phyloP scores from a whole-genome alignment of 2,113 vertebrate species.

The Piprites chloris region DNA sequence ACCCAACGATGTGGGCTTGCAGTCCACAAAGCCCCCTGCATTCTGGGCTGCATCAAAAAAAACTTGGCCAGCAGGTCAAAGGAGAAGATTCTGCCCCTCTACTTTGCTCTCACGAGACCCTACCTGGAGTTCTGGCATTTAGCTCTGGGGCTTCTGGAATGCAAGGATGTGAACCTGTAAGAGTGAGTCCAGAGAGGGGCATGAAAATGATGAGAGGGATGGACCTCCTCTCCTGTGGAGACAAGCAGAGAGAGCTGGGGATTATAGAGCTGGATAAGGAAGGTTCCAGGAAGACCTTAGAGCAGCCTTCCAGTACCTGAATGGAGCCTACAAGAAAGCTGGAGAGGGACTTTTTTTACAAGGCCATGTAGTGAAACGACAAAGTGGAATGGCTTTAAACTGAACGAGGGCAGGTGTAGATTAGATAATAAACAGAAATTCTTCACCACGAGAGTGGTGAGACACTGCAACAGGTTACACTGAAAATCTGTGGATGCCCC shows the following conservation, averaged over 20 bases:
- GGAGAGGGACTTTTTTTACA: not conserved
- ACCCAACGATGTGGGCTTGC: too few relatives aligned
- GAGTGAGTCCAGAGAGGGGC: not conserved
- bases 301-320: not conserved
- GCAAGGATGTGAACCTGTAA: not conserved
- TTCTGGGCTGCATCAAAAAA: not conserved
- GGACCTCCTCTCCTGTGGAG: not conserved
- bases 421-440: not conserved
- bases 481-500: not conserved
- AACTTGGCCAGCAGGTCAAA: fast-evolving
- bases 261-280: not conserved
- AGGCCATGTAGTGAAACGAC: not conserved
- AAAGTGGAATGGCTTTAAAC: not conserved
- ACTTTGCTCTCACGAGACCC: not conserved
- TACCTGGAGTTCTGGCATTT: not conserved
- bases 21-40: not conserved
- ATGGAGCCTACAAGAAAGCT: not conserved
- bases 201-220: not conserved
- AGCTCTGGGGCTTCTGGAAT: not conserved
- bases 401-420: not conserved
- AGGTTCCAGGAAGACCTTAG: not conserved
- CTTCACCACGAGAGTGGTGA: not conserved
- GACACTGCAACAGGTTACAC: not conserved
- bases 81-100: not conserved
- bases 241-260: not conserved